Conservation (phyloP, 2,888 invertebrate species). For the Lathronympha strigana region DNA sequence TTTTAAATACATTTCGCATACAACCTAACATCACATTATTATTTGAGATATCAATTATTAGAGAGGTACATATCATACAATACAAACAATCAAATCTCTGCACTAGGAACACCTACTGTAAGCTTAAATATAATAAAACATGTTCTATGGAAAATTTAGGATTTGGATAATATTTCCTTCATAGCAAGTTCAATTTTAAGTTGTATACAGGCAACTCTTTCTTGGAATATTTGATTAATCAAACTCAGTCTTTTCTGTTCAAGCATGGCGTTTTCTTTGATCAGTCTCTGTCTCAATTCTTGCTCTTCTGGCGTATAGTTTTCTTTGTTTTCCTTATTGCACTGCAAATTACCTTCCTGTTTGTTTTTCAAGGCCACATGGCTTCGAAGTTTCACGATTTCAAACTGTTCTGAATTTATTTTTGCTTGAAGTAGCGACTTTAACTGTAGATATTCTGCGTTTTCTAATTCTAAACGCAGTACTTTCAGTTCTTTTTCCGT, state of each 20-base stretch:
- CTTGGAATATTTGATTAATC: conserved; percentile 88
- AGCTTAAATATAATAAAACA: conserved; percentile 24
- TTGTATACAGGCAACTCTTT: conserved; percentile 88
- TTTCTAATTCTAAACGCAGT: conserved; percentile 86
- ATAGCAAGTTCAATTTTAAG: conserved; percentile 88
- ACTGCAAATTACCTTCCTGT: conserved; percentile 63
- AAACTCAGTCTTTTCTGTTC: conserved; percentile 88
- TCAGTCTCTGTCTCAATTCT: conserved; percentile 70
- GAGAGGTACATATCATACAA: conserved; percentile 35
- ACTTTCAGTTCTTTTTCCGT: conserved; percentile 84
- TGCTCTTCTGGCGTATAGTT: conserved; percentile 68
- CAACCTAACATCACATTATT: conserved; percentile 39
- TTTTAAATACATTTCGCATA: conserved; percentile 36
- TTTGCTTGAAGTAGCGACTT: conserved; percentile 88
- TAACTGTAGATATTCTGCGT: conserved; percentile 86
- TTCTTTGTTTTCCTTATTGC: conserved; percentile 68
- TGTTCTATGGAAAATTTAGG: conserved; percentile 51
- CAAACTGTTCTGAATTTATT: conserved; percentile 89
- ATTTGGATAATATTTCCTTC: conserved; percentile 81
- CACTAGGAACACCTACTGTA: conserved; percentile 33
- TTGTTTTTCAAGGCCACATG: conserved; percentile 80
- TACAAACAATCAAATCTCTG: conserved; percentile 35
- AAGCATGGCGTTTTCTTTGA: conserved; percentile 87
- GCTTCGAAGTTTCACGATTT: conserved; percentile 87
- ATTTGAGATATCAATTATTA: conserved; percentile 40